Percentiles rank a stretch among this genome's conserved stretches.
Conservation (phyloP, 2,113 vertebrate species). For the Trachemys scripta region DNA sequence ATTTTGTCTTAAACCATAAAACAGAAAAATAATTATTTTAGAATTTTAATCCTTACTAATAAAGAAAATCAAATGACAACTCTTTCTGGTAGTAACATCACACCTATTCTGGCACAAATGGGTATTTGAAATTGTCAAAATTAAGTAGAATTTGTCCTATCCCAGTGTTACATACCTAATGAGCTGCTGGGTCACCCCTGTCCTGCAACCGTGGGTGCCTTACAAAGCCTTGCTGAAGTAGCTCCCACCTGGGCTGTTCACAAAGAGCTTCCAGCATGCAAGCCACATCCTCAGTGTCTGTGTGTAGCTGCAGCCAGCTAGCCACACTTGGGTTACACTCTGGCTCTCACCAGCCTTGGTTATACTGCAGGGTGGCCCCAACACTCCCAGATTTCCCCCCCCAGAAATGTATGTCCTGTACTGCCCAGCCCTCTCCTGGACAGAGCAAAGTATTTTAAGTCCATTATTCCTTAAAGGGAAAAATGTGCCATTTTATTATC, state of each 20-base stretch:
- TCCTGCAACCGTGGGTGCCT: neutral
- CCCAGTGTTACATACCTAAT: neutral
- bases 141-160: neutral
- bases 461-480: neutral
- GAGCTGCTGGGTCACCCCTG: neutral
- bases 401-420: neutral
- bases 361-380: neutral
- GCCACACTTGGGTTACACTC: no score
- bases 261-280: no score
- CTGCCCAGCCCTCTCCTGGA: neutral
- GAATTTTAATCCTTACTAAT: neutral
- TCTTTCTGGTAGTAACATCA: neutral
- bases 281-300: no score
- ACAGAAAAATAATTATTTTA: neutral
- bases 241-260: no score
- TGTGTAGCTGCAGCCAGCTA: no score
- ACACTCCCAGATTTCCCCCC: neutral
- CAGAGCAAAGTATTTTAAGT: neutral
- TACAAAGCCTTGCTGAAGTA: neutral
- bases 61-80: neutral
- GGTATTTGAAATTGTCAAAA: neutral
- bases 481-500: neutral
- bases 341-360: no score
- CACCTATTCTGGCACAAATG: neutral
- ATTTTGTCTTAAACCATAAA: neutral